Evolutionary conservation across 1,140 invertebrate genomes (phyloP), one percentile per base, ranked within the genome.

Genomic region (Zaprionus ghesquierei): DNA sequence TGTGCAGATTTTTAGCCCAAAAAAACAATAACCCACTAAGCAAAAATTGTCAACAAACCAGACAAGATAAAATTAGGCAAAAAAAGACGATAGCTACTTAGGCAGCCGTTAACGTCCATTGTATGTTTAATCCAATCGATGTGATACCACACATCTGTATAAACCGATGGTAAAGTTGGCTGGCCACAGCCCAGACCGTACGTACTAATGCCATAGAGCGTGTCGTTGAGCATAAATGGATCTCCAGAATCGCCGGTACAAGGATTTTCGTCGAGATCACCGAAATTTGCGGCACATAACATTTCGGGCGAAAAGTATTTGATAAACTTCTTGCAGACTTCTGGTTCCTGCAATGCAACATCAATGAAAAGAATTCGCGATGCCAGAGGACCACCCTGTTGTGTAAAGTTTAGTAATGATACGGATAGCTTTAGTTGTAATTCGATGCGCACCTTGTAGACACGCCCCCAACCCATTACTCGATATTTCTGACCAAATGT

Each of bases 201-300:
- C 18, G 58, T 70, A 0, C 61, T 69, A 29, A 85, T 31, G 3
- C 81, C 81, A 18, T 81, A 86, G 0, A 85, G 18, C 1, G 69
- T 86, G 0, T 38, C 5, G 4, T 77, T 53, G 1, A 49, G 6
- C 3, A 85, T 33, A 3, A 85, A 38, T 0, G 81, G 81, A 29
- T 18, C 35, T 0, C 81, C 81, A 0, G 69, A 51, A 33, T 85
- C 81, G 8, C 81, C 81, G 9, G 54, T 46, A 49, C 81, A 85
- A 0, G 81, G 63, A 38, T 68, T 61, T 41, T 86, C 60, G 25
- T 77, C 74, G 2, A 20, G n/a, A 2, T 46, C 41, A 0, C 46
- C 23, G 2, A 78, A 18, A 46, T 86, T 86, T 2, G 74, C 69
- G 15, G 81, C 81, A 13, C 81, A 85, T 25, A 85, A 23, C 81